These are phyloP conservation scores for Coreoperca whiteheadi DNA, from an alignment of 2,113 vertebrate species.

Conservation along the genomic window DNA sequence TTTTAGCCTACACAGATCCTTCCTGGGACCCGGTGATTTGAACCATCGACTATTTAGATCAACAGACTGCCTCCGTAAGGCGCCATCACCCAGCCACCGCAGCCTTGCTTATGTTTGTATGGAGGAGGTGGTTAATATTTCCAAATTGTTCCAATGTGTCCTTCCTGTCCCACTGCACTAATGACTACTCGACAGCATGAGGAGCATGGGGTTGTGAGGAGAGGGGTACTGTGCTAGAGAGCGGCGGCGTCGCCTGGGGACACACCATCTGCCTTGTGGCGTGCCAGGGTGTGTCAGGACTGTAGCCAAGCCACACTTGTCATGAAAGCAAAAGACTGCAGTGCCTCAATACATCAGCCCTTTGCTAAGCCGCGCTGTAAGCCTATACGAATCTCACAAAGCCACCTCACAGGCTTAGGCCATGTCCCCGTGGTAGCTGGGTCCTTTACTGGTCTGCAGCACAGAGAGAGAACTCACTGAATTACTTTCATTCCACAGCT, in stretches of 20 bases:
- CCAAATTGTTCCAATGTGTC: constrained; percentile 57
- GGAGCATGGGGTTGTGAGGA: constrained; percentile 58
- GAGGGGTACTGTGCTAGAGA: constrained; percentile 55
- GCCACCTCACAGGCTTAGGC: constrained; percentile 53
- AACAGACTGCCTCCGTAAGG: constrained; percentile 3
- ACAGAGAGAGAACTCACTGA: constrained; percentile 49
- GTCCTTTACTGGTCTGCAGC: constrained; percentile 44
- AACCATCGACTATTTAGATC: constrained; percentile 17
- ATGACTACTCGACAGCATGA: constrained; percentile 71
- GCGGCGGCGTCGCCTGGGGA: constrained; percentile 66
- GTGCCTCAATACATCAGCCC: constrained; percentile 47
- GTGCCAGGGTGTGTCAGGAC: constrained; percentile 80
- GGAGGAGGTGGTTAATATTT: constrained; percentile 51
- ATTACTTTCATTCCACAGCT: constrained; percentile 61
- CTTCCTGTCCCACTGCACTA: constrained; percentile 64
- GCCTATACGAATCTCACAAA: constrained; percentile 60
- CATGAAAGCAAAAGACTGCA: constrained; percentile 73
- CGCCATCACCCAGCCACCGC: constrained; percentile 4
- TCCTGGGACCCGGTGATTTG: background rate
- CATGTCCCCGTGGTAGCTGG: constrained; percentile 35
- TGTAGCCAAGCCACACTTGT: constrained; percentile 77
- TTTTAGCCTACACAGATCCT: constrained; percentile 6
- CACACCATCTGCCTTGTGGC: constrained; percentile 81
- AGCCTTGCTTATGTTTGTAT: constrained; percentile 18
- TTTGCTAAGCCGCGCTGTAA: constrained; percentile 56